These are phyloP conservation scores for Diabrotica undecimpunctata DNA, from an alignment of 1,140 invertebrate species.

Conservation along the genomic window DNA sequence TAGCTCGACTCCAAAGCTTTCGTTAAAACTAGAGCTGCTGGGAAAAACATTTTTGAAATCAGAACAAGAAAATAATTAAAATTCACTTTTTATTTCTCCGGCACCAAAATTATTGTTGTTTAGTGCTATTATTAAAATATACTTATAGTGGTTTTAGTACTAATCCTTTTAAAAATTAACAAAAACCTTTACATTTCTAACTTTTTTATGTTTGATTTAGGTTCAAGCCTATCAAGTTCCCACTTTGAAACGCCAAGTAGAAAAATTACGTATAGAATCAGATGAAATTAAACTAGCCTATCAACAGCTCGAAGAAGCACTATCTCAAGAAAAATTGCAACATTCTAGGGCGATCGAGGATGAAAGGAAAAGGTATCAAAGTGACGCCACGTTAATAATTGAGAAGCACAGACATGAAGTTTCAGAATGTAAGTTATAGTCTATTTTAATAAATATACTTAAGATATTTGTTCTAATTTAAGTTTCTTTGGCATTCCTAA, in stretches of 20 bases:
- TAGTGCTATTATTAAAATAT: no score
- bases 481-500: no score
- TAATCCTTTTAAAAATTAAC: no score
- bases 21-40: no score
- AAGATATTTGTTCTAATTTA: no score
- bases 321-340: conserved; percentile 48
- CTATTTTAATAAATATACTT: no score
- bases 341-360: conserved; percentile 42
- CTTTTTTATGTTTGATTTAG: conserved; percentile 43
- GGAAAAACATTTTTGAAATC: no score
- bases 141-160: no score
- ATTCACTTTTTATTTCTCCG: no score
- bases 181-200: neutral
- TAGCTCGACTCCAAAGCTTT: no score
- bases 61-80: no score
- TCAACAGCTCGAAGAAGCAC: conserved; percentile 52
- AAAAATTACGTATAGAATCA: conserved; percentile 51
- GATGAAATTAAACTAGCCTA: conserved; percentile 53
- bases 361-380: conserved; percentile 33
- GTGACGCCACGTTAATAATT: conserved; percentile 36
- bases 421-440: conserved; percentile 38
- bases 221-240: conserved; percentile 58
- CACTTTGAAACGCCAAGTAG: conserved; percentile 52
- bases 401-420: conserved; percentile 41
- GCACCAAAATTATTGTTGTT: no score